phyloP scores from a whole-genome alignment of 1,140 invertebrate species.

The Bombus huntii region DNA sequence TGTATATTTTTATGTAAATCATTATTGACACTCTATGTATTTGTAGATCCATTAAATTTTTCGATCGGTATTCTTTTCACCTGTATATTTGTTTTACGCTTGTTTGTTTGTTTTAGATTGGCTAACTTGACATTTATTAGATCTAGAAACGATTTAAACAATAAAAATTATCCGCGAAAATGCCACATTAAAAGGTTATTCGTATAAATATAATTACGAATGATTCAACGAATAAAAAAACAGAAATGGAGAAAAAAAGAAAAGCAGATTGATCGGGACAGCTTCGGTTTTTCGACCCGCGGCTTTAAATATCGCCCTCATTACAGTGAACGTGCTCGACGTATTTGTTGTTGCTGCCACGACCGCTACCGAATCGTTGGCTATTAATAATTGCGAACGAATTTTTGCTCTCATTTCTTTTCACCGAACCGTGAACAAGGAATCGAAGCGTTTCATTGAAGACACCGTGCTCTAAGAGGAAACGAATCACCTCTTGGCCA shows the following conservation, averaged over 20 bases:
- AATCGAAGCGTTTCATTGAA: not conserved
- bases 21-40: not conserved
- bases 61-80: no score
- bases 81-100: no score
- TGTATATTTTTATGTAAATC: not conserved
- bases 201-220: no score
- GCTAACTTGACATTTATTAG: no score
- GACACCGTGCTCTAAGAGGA: not conserved
- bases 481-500: constrained; percentile 17
- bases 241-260: not conserved
- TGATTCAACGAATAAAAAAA: constrained; percentile 3
- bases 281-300: not conserved
- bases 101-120: no score
- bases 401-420: constrained; percentile 13
- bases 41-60: not conserved
- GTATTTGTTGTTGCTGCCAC: constrained; percentile 32
- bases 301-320: constrained; percentile 31
- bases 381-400: constrained; percentile 43
- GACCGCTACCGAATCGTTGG: constrained; percentile 1
- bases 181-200: no score
- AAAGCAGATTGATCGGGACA: not conserved
- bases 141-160: no score
- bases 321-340: not conserved
- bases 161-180: no score
- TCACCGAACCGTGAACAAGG: not conserved